Percentiles rank a stretch among this genome's conserved stretches.
Conservation (phyloP, 1,140 invertebrate genomes). For the Zaprionus ghesquierei region DNA sequence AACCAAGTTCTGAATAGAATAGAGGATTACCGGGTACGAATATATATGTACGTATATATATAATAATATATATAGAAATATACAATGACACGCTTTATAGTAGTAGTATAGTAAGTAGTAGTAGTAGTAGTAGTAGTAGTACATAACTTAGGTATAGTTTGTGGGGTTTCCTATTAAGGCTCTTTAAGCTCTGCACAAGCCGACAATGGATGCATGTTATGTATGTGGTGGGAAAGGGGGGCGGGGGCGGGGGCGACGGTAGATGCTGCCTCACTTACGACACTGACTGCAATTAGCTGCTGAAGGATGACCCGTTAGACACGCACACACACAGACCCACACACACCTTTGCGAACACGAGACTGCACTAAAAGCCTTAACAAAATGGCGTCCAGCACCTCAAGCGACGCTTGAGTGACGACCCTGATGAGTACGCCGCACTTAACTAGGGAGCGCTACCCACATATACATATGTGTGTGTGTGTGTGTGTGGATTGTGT, state of each 20-base stretch:
- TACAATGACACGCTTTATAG: constrained; percentile 63
- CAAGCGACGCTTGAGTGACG: constrained; percentile 30
- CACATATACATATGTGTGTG: constrained; percentile 5
- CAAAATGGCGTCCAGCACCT: constrained; percentile 26
- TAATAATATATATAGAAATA: constrained; percentile 44
- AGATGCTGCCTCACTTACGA: background rate
- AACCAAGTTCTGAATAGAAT: constrained; percentile 38
- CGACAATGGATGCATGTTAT: constrained; percentile 22
- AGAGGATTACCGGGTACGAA: constrained; percentile 53
- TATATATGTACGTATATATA: constrained; percentile 38
- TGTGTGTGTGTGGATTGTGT: constrained; percentile 8
- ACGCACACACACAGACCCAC: constrained; percentile 17
- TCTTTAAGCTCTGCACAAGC: constrained; percentile 42
- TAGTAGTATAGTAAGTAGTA: constrained; percentile 41
- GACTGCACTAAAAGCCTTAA: constrained; percentile 6
- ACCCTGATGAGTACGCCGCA: constrained; percentile 10
- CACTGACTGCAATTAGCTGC: constrained; percentile 22
- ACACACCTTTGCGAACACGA: constrained; percentile 2
- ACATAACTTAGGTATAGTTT: constrained; percentile 2
- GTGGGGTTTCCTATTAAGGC: constrained; percentile 11
- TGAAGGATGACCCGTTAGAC: constrained; percentile 20
- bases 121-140: background rate
- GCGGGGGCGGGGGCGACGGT: background rate
- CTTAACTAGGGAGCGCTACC: constrained; percentile 1
- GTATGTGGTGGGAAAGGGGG: constrained; percentile 3